A percentile compares a stretch with the other conserved stretches of the same genome.
These are phyloP conservation scores for Lates japonicus DNA, from an alignment of 2,797 vertebrate species.

Conservation along the genomic window DNA sequence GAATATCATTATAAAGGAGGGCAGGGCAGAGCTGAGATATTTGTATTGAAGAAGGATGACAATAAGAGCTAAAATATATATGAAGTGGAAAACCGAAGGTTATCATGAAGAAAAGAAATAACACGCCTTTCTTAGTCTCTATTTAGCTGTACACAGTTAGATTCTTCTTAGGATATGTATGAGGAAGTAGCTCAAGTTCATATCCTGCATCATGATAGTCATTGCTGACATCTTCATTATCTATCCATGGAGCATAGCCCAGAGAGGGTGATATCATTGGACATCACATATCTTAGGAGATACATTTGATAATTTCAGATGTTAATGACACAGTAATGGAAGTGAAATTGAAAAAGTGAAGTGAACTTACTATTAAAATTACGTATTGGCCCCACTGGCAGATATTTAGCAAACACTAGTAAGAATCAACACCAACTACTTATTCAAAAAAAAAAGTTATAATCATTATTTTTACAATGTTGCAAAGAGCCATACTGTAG, in stretches of 20 bases:
- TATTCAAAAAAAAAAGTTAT: neutral
- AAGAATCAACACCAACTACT: neutral
- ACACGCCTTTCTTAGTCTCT: neutral
- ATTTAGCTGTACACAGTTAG: neutral
- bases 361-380: constrained; percentile 11
- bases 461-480: neutral
- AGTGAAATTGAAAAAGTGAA: constrained; percentile 42
- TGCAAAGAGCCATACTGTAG: neutral
- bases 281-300: constrained; percentile 5
- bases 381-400: neutral
- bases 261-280: neutral
- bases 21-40: constrained; percentile 2
- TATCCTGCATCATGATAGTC: constrained; percentile 13
- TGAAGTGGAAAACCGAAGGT: constrained; percentile 8
- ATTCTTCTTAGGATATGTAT: neutral
- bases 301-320: neutral
- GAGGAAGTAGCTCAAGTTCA: constrained; percentile 16
- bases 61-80: neutral
- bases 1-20: neutral
- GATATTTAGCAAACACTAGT: neutral
- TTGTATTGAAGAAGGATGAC: neutral
- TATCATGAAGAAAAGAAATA: neutral
- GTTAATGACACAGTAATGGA: constrained; percentile 19
- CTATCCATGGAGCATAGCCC: constrained; percentile 8
- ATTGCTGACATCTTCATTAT: neutral